A percentile compares a stretch with the other conserved stretches of the same genome.
Evolutionary conservation across 2,797 vertebrate species (phyloP).

Genomic region (Cynodonichthys magdalenae): DNA sequence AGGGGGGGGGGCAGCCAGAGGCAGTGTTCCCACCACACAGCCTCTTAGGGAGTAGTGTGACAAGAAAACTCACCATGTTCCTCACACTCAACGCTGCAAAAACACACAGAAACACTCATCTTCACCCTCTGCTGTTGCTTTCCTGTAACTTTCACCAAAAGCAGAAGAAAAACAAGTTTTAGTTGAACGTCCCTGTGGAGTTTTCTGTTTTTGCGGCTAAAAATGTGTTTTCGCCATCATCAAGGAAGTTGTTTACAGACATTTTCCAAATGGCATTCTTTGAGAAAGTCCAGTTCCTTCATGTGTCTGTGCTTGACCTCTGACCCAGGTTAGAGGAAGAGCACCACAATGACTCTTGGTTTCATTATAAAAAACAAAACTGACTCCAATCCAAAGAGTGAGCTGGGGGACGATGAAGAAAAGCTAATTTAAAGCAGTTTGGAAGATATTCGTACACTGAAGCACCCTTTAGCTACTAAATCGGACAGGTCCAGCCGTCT

Average conservation of each 20-base stretch:
- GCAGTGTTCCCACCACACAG: slow-evolving; percentile 72
- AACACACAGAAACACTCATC: slow-evolving; percentile 40
- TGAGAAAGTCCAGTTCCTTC: slow-evolving; percentile 20
- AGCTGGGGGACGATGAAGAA: slow-evolving; percentile 39
- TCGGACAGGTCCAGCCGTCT: slow-evolving; percentile 47
- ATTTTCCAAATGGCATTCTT: slow-evolving; percentile 26
- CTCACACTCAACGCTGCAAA: slow-evolving; percentile 40
- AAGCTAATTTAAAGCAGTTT: slow-evolving; percentile 26
- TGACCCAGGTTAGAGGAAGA: slow-evolving; percentile 38
- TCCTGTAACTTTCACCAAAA: slow-evolving; percentile 53
- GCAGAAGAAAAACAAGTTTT: slow-evolving; percentile 45
- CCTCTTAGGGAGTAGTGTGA: slow-evolving; percentile 75
- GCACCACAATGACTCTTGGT: slow-evolving; percentile 3
- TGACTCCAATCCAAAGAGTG: slow-evolving; percentile 36
- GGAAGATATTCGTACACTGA: slow-evolving; percentile 2
- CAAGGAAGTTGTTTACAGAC: slow-evolving; percentile 25
- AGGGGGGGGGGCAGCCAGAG: slow-evolving; percentile 71
- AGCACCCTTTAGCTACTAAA: slow-evolving; percentile 51
- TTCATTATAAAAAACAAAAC: slow-evolving; percentile 62
- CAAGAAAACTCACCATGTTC: slow-evolving; percentile 58
- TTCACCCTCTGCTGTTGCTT: slow-evolving; percentile 30
- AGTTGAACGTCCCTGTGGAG: slow-evolving; percentile 43
- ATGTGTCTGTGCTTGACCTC: slow-evolving; percentile 52
- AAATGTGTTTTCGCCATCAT: slow-evolving; percentile 26
- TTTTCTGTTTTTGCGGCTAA: slow-evolving; percentile 21